Percentiles rank a stretch among this genome's conserved stretches.
phyloP scores from a whole-genome alignment of 2,888 invertebrate genomes.

The Stenodera caucasica region DNA sequence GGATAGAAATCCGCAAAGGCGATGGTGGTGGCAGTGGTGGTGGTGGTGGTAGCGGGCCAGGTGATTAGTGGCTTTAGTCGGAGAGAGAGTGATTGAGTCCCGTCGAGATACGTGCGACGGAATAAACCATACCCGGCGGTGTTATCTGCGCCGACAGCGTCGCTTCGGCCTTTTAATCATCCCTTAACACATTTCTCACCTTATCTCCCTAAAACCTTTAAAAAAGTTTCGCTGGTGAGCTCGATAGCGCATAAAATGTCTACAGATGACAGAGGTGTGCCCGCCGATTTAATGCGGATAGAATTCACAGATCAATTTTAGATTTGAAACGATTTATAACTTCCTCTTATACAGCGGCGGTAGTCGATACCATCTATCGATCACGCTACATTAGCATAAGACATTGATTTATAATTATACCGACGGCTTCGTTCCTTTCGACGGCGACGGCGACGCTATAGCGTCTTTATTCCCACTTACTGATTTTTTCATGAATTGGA shows the following conservation, averaged over 20 bases:
- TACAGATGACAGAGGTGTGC: slow-evolving; percentile 52
- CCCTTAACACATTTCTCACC: slow-evolving; percentile 55
- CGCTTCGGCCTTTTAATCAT: slow-evolving; percentile 54
- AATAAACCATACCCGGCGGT: slow-evolving; percentile 45
- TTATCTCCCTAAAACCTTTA: slow-evolving; percentile 46
- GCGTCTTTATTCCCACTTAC: slow-evolving; percentile 7
- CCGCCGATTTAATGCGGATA: slow-evolving; percentile 53
- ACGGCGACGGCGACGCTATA: slow-evolving; percentile 21
- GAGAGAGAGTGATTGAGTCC: slow-evolving; percentile 52
- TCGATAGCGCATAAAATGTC: slow-evolving; percentile 40
- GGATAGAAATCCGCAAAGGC: slow-evolving; percentile 25
- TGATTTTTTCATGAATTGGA: slow-evolving; percentile 38
- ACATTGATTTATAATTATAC: slow-evolving; percentile 57
- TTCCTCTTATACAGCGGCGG: slow-evolving; percentile 53
- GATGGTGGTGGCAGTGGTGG: slow-evolving; percentile 30
- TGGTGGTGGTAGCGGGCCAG: slow-evolving; percentile 37
- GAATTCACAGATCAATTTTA: slow-evolving; percentile 56
- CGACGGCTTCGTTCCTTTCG: slow-evolving; percentile 26
- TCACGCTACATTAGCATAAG: slow-evolving; percentile 56
- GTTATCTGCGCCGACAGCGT: slow-evolving; percentile 51
- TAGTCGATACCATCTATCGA: slow-evolving; percentile 54
- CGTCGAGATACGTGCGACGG: slow-evolving; percentile 52
- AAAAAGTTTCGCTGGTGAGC: slow-evolving; percentile 42
- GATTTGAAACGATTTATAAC: slow-evolving; percentile 57
- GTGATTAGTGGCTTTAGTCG: slow-evolving; percentile 50